Evolutionary conservation across 2,113 vertebrate genomes (phyloP).

Genomic region (Hippoglossus stenolepis): DNA sequence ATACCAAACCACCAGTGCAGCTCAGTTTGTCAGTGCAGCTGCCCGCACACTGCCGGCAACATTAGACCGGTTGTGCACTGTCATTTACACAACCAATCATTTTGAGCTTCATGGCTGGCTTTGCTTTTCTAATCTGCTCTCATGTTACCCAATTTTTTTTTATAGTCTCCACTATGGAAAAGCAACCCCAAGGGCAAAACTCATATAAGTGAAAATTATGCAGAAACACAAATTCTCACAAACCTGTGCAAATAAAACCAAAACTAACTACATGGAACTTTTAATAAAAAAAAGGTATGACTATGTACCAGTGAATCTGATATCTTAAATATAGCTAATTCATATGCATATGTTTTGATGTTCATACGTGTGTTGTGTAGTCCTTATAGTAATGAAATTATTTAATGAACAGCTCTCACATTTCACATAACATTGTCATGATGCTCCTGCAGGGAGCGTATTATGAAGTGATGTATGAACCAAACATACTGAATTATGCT

Average conservation of each 20-base stretch:
- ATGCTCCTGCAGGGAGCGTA: too few relatives aligned
- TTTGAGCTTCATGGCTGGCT: conserved; percentile 10
- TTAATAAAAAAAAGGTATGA: too few relatives aligned
- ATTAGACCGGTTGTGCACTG: conserved; percentile 27
- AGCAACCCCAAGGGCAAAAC: neutral
- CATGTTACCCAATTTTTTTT: conserved; percentile 35
- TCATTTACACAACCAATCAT: conserved; percentile 35
- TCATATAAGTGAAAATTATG: neutral
- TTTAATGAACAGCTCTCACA: too few relatives aligned
- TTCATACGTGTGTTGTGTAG: too few relatives aligned
- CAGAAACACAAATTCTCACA: neutral
- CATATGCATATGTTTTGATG: too few relatives aligned
- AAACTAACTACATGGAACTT: too few relatives aligned
- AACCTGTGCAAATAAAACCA: too few relatives aligned
- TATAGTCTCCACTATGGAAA: neutral
- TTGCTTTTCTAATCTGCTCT: conserved; percentile 25
- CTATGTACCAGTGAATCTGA: too few relatives aligned
- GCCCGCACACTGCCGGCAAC: conserved; percentile 10
- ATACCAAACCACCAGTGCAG: conserved; percentile 44
- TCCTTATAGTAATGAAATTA: too few relatives aligned
- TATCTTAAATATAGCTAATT: too few relatives aligned
- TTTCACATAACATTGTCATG: too few relatives aligned
- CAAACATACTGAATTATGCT: neutral
- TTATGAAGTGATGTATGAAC: too few relatives aligned
- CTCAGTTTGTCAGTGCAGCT: conserved; percentile 55